Evolutionary conservation across 2,797 vertebrate genomes (phyloP).

Genomic region (Enteromius viviparus): DNA sequence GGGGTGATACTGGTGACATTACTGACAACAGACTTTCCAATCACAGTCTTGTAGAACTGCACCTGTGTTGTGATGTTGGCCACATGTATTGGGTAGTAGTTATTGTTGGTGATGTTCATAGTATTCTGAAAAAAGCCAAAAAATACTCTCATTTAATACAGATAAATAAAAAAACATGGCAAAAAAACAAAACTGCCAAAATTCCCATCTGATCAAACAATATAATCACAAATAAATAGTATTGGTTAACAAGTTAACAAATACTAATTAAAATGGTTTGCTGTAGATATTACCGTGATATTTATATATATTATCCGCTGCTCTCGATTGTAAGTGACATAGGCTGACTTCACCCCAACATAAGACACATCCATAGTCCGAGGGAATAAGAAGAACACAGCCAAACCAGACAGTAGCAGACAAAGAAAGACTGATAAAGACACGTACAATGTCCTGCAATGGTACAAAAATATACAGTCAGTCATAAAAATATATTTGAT

Average conservation of each 20-base stretch:
- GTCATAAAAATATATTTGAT: background rate
- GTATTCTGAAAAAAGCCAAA: slow-evolving; percentile 81
- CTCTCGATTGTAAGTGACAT: slow-evolving; percentile 84
- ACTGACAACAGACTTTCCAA: slow-evolving; percentile 88
- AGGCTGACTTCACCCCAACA: slow-evolving; percentile 91
- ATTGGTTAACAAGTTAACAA: background rate
- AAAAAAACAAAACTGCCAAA: background rate
- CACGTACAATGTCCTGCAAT: slow-evolving; percentile 91
- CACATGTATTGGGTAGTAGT: slow-evolving; percentile 91
- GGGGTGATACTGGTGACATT: slow-evolving; percentile 88
- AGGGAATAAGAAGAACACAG: slow-evolving; percentile 96
- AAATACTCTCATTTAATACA: background rate
- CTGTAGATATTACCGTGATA: slow-evolving; percentile 84
- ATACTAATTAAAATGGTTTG: background rate
- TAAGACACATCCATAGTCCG: slow-evolving; percentile 93
- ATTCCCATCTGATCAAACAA: background rate
- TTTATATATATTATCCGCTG: slow-evolving; percentile 90
- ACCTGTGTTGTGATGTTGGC: slow-evolving; percentile 92
- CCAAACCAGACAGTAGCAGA: slow-evolving; percentile 90
- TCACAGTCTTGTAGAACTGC: slow-evolving; percentile 92
- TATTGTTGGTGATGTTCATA: slow-evolving; percentile 96
- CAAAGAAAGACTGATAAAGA: slow-evolving; percentile 90
- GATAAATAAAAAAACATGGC: background rate
- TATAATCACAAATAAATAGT: background rate
- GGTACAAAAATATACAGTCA: background rate